Base-by-base conservation (phyloP, 1,140 invertebrate genomes). In the Agrilus planipennis region DNA sequence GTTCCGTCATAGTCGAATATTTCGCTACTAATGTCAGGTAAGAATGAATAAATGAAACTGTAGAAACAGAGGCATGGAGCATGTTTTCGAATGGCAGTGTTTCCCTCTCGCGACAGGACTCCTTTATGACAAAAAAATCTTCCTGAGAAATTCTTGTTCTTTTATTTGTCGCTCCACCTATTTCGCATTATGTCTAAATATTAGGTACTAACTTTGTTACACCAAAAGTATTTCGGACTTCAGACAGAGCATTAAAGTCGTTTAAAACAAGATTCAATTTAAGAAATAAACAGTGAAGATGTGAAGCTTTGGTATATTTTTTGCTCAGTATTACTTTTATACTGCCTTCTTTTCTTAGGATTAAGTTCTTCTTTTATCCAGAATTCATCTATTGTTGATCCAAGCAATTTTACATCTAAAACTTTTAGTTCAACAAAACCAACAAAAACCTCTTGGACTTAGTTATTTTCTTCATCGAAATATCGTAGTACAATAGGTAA, bases 221-320 rank as follows among this genome's bases (percentile, higher is more conserved):
- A 44, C 45, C 49, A 36, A 57, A 50, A 16, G 48, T 42, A 38
- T 59, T 60, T 50, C 52, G 31, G 44, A 62, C 52, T 52, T 58
- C 50, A 28, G 49, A 47, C 37, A 58, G 10, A 18, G 5, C 22
- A 35, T 49, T 57, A 16, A 49, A 21, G 42, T 60, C 53, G 52
- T 59, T 62, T 4, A 60, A 41, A 17, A 62, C 55, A 28, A 62
- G 46, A 49, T 62, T 62, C 31, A 63, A 44, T 48, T 52, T 58
- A 37, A 61, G 61, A 35, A 19, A 49, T 20, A 53, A 44, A 35
- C 54, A 62, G 50, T 63, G 56, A 51, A 62, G 58, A 42, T 44
- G 59, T 18, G 56, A 39, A 10, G 55, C 57, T 50, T 52, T 55
- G 2, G 41, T 41, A 40, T 60, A 56, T 40, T 54, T 55, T 47